Conservation (phyloP, 35 echinoderm and acorn worm species). For the Apostichopus californicus region DNA sequence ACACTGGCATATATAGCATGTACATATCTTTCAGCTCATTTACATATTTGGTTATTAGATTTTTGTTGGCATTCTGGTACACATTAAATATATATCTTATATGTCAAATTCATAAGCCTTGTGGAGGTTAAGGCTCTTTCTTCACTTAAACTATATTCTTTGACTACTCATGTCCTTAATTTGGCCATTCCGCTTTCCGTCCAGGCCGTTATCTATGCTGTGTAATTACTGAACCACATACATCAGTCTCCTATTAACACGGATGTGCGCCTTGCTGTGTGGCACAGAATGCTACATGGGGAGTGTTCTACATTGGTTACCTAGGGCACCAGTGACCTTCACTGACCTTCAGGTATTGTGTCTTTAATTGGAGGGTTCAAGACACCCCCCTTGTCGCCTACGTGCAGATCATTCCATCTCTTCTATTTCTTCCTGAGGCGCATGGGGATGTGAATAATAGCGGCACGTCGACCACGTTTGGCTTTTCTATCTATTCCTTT, state of each 20-base stretch:
- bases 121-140: too few species aligned
- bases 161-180: too few species aligned
- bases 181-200: too few species aligned
- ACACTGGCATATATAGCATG: too few species aligned
- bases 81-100: too few species aligned
- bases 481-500: slow-evolving; percentile 24
- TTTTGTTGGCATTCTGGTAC: too few species aligned
- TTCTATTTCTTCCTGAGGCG: slow-evolving; percentile 23
- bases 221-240: neutral
- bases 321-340: slow-evolving; percentile 28
- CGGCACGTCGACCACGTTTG: slow-evolving; percentile 31
- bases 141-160: too few species aligned
- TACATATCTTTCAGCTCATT: too few species aligned
- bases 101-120: too few species aligned
- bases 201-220: too few species aligned
- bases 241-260: neutral
- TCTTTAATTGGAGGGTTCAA: slow-evolving; percentile 46
- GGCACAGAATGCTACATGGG: slow-evolving; percentile 35
- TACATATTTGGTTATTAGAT: too few species aligned
- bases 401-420: slow-evolving; percentile 41
- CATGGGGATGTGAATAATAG: slow-evolving; percentile 48
- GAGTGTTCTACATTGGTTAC: slow-evolving; percentile 34
- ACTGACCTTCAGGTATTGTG: slow-evolving; percentile 54
- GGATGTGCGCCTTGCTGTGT: slow-evolving; percentile 13
- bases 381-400: slow-evolving; percentile 26